Conservation (phyloP, 2,797 vertebrate genomes). For the Helarctos malayanus region DNA sequence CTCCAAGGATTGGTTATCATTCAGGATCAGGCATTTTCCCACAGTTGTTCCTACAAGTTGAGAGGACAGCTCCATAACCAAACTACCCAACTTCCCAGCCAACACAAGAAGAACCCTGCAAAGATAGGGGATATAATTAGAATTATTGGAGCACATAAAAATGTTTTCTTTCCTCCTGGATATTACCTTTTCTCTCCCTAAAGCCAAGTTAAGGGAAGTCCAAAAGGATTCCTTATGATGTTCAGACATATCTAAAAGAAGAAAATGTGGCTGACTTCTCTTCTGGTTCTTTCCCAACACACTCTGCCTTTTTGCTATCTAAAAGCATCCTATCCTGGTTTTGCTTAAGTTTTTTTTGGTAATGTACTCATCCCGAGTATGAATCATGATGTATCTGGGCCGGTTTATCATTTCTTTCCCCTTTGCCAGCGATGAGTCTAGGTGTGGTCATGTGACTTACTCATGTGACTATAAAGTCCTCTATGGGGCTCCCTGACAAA, state of each 20-base stretch:
- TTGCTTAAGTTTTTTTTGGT: neutral
- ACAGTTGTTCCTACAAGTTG: neutral
- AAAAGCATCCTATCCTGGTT: neutral
- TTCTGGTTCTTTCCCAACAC: neutral
- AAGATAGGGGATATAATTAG: neutral
- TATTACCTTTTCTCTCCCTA: neutral
- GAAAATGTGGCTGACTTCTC: neutral
- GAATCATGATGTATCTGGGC: too few relatives aligned
- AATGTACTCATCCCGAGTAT: neutral
- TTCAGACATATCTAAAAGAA: neutral
- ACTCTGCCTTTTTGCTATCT: neutral
- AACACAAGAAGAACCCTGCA: neutral
- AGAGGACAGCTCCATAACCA: neutral
- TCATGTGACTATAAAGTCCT: neutral
- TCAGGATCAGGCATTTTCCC: neutral
- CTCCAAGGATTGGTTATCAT: neutral
- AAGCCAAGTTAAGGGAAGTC: neutral
- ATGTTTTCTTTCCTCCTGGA: neutral
- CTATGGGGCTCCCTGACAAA: neutral
- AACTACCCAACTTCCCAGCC: neutral
- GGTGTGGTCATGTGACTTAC: neutral
- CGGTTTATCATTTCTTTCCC: neutral
- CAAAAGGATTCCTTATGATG: neutral
- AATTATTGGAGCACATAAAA: neutral
- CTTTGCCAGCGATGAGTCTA: neutral